These are phyloP conservation scores for Zaprionus kolodkinae DNA, from an alignment of 1,140 invertebrate genomes.

Conservation along the genomic window DNA sequence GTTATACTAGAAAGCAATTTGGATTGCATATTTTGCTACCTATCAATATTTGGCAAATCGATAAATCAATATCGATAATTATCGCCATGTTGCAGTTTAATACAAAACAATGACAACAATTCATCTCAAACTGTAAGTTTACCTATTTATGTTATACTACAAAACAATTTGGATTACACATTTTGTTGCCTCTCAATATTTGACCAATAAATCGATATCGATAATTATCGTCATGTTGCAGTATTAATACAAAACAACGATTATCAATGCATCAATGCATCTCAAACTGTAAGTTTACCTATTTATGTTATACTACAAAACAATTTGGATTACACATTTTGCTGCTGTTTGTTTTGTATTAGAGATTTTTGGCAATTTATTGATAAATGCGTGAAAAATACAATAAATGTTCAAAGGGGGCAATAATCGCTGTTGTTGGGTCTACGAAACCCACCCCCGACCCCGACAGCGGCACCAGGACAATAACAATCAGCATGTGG, in stretches of 20 bases:
- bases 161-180: not conserved
- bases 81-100: not conserved
- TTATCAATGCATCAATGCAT: not conserved
- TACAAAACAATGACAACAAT: not conserved
- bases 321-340: not conserved
- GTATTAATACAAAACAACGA: not conserved
- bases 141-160: not conserved
- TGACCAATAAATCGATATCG: not conserved
- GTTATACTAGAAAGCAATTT: not conserved
- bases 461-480: constrained; percentile 4
- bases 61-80: not conserved
- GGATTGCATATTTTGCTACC: not conserved
- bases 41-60: not conserved
- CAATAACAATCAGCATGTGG: constrained; percentile 80
- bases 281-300: not conserved
- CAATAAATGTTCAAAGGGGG: constrained; percentile 21
- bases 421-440: constrained; percentile 32
- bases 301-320: not conserved
- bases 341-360: constrained; percentile 8
- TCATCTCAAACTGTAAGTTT: not conserved
- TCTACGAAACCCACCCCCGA: constrained; percentile 18
- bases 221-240: too few relatives aligned
- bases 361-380: constrained; percentile 7
- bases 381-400: constrained; percentile 26
- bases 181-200: not conserved